A percentile compares a stretch with the other conserved stretches of the same genome.
Conservation (phyloP, 2,113 vertebrate species). For the Dendropsophus ebraccatus region DNA sequence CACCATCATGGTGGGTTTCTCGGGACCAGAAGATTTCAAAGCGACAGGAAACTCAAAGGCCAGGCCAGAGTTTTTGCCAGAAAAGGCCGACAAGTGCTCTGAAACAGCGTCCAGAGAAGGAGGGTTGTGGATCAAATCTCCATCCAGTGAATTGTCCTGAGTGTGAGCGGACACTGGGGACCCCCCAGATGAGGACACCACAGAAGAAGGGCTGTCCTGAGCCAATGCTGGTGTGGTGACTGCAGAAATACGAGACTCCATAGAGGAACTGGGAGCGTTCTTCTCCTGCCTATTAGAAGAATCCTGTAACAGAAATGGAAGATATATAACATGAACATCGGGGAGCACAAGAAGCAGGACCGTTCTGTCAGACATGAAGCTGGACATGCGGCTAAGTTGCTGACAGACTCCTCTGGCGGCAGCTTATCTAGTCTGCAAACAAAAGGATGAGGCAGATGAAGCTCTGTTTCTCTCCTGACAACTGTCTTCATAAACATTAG, state of each 20-base stretch:
- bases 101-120: slow-evolving; percentile 71
- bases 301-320: neutral
- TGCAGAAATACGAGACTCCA: neutral
- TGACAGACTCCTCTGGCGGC: too few species aligned
- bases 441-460: too few species aligned
- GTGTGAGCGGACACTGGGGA: slow-evolving; percentile 61
- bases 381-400: too few species aligned
- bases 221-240: neutral
- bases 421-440: too few species aligned
- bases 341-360: too few species aligned
- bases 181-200: slow-evolving; percentile 57
- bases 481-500: too few species aligned
- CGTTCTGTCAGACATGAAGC: too few species aligned
- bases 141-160: slow-evolving; percentile 75
- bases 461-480: too few species aligned
- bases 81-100: slow-evolving; percentile 74
- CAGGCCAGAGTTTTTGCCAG: slow-evolving; percentile 68
- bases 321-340: neutral
- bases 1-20: slow-evolving; percentile 66
- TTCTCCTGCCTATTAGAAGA: slow-evolving; percentile 1
- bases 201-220: slow-evolving; percentile 40
- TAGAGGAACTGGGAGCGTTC: slow-evolving; percentile 28
- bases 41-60: slow-evolving; percentile 68
- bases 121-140: slow-evolving; percentile 70
- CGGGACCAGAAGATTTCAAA: slow-evolving; percentile 63